A percentile compares a stretch with the other conserved stretches of the same genome.
These are phyloP conservation scores for Plotosus lineatus DNA, from an alignment of 2,113 vertebrate species.

Conservation along the genomic window DNA sequence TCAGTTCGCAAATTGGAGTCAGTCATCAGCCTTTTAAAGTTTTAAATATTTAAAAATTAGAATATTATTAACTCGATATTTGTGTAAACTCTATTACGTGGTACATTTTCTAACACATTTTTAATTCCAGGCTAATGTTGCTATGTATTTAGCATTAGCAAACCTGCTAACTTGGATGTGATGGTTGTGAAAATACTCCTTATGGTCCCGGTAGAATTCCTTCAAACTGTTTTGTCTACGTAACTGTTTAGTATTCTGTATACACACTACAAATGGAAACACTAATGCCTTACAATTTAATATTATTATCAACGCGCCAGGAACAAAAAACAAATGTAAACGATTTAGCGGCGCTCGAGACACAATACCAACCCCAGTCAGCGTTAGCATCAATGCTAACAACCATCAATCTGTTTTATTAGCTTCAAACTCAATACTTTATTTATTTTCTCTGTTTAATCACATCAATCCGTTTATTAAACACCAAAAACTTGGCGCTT, in stretches of 20 bases:
- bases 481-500: too few relatives aligned
- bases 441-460: not conserved
- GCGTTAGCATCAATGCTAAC: not conserved
- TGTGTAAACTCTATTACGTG: too few relatives aligned
- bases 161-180: not conserved
- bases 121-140: not conserved
- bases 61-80: not conserved
- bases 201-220: not conserved
- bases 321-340: not conserved
- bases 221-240: not conserved
- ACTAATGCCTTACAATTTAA: not conserved
- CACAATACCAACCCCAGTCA: too few relatives aligned
- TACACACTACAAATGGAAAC: not conserved
- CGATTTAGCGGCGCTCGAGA: constrained; percentile 1
- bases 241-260: not conserved
- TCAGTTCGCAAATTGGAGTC: too few relatives aligned
- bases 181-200: not conserved
- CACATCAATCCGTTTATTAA: not conserved
- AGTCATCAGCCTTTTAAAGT: too few relatives aligned
- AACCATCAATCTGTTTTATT: too few relatives aligned
- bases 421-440: not conserved
- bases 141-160: not conserved
- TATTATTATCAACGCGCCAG: not conserved
- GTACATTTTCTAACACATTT: not conserved
- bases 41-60: too few relatives aligned